phyloP scores from a whole-genome alignment of 2,888 invertebrate genomes.

The Brassicogethes aeneus region DNA sequence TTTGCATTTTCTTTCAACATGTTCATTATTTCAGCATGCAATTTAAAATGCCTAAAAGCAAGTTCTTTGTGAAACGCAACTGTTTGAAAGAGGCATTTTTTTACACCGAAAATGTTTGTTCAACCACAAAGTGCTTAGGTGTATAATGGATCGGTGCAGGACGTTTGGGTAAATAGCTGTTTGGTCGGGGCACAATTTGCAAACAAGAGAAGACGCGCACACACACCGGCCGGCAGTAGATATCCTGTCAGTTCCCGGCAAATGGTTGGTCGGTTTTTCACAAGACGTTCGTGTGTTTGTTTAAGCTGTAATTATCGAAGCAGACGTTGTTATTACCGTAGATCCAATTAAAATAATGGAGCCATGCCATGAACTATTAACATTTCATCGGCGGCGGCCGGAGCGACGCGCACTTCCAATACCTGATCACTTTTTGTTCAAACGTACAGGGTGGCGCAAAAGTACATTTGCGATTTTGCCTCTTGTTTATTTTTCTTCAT shows the following conservation, averaged over 20 bases:
- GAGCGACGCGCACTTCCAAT: slow-evolving; percentile 4
- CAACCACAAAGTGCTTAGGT: not conserved
- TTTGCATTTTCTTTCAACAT: no score
- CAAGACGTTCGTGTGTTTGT: slow-evolving; percentile 38
- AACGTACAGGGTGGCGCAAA: no score
- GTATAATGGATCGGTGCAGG: not conserved
- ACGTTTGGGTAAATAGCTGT: not conserved
- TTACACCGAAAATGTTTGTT: not conserved
- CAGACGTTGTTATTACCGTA: slow-evolving; percentile 40
- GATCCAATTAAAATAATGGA: slow-evolving; percentile 45
- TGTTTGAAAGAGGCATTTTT: not conserved
- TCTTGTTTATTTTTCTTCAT: no score
- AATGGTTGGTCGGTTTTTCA: slow-evolving; percentile 27
- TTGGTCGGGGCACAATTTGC: not conserved
- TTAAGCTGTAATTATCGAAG: slow-evolving; percentile 36
- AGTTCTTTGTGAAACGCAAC: not conserved
- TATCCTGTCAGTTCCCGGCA: slow-evolving; percentile 16
- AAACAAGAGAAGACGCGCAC: not conserved
- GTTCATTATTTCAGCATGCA: no score
- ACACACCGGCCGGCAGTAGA: slow-evolving; percentile 3
- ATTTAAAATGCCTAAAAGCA: no score
- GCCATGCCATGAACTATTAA: slow-evolving; percentile 42
- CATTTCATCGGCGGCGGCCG: slow-evolving; percentile 33
- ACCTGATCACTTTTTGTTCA: slow-evolving; percentile 14
- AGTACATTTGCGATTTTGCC: no score